Evolutionary conservation across 2,888 invertebrate genomes (phyloP).

Genomic region (Sepioteuthis lessoniana): DNA sequence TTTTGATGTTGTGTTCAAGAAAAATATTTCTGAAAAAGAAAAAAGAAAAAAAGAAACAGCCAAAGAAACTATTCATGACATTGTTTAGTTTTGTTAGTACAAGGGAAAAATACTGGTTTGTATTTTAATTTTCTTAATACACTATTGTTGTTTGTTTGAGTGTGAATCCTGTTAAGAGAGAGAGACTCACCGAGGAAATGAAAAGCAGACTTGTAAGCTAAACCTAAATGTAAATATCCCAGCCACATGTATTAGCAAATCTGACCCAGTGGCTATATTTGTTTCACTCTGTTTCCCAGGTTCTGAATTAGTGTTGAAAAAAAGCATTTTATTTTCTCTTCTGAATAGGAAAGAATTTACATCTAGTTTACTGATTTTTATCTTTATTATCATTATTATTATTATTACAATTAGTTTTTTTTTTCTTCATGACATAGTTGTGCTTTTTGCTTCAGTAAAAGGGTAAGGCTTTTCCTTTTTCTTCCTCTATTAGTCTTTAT

Average conservation of each 20-base stretch:
- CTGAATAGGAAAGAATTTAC: not conserved
- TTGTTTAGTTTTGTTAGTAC: not conserved
- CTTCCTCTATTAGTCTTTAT: not conserved
- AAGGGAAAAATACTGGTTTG: not conserved
- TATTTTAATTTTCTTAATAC: not conserved
- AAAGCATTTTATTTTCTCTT: not conserved
- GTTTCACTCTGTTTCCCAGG: slow-evolving; percentile 10
- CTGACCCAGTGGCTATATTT: slow-evolving; percentile 33
- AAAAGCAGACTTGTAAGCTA: not conserved
- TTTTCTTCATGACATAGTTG: not conserved
- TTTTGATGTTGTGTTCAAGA: too few relatives aligned
- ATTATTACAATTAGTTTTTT: too few relatives aligned
- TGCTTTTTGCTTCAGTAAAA: not conserved
- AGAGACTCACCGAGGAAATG: not conserved
- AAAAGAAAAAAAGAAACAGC: too few relatives aligned
- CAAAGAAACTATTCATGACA: not conserved
- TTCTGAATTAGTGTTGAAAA: not conserved
- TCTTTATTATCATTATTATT: not conserved
- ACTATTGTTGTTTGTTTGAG: not conserved
- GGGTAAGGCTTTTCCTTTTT: not conserved
- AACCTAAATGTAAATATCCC: not conserved
- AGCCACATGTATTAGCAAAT: slow-evolving; percentile 4
- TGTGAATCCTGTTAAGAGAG: not conserved
- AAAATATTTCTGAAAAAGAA: not conserved
- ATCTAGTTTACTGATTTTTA: not conserved